Evolutionary conservation across 2,797 vertebrate species (phyloP).

Genomic region (Propithecus deckenii): DNA sequence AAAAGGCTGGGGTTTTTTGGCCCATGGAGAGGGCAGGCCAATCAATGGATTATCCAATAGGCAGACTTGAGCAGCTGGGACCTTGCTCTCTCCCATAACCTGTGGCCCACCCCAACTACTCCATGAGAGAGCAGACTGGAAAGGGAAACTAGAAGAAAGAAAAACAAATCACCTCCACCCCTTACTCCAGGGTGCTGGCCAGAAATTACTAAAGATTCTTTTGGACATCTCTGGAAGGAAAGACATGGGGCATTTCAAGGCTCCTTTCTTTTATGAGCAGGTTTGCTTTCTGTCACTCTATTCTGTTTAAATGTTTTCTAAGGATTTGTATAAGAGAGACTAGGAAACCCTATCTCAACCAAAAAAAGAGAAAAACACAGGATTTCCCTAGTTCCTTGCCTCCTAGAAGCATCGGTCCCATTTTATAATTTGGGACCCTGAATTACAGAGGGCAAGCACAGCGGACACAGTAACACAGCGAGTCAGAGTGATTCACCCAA

Average conservation of each 20-base stretch:
- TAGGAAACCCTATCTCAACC: not conserved
- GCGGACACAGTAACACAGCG: not conserved
- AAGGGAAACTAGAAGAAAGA: conserved; percentile 5
- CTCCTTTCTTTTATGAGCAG: not conserved
- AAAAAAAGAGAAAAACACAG: not conserved
- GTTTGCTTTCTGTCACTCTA: not conserved
- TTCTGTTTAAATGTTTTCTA: conserved; percentile 34
- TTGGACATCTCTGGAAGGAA: not conserved
- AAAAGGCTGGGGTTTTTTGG: not conserved
- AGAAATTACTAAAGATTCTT: not conserved
- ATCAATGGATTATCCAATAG: not conserved
- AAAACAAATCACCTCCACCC: not conserved
- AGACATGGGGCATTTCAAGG: not conserved
- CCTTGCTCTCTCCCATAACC: not conserved
- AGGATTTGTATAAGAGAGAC: not conserved
- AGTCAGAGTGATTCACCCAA: not conserved
- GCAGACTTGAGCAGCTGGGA: not conserved
- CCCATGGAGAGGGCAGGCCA: not conserved
- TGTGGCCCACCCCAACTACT: not conserved
- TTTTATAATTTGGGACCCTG: not conserved
- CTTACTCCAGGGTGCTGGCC: not conserved
- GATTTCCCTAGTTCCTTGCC: not conserved
- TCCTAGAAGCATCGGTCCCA: not conserved
- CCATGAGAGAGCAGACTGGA: conserved; percentile 11
- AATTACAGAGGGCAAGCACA: not conserved